Percentiles rank a stretch among this genome's conserved stretches.
Evolutionary conservation across 2,797 vertebrate genomes (phyloP).

Genomic region (Diplodus puntazzo): DNA sequence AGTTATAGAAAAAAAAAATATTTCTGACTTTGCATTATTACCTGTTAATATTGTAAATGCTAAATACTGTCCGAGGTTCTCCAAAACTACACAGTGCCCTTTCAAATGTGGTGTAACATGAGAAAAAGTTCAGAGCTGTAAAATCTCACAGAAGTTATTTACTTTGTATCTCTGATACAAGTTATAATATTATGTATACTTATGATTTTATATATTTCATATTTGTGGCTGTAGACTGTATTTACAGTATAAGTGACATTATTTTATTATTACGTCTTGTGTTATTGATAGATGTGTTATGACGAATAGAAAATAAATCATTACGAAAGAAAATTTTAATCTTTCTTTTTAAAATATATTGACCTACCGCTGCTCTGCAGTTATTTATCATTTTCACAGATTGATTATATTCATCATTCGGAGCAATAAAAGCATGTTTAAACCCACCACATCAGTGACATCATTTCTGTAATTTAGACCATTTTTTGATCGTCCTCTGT

Average conservation of each 20-base stretch:
- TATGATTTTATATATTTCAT: background rate
- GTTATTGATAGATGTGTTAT: background rate
- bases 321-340: background rate
- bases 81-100: background rate
- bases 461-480: conserved; percentile 26
- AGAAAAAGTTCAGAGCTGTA: background rate
- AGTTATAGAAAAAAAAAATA: too few species aligned
- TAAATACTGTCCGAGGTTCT: too few species aligned
- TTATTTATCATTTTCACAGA: conserved; percentile 4
- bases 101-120: background rate
- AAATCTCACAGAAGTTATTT: background rate
- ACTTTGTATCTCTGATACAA: background rate
- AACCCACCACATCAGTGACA: conserved; percentile 9
- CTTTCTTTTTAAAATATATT: conserved; percentile 6
- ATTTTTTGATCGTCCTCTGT: conserved; percentile 25
- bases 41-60: too few species aligned
- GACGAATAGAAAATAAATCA: background rate
- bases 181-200: background rate
- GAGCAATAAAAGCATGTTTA: conserved; percentile 5
- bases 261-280: too few species aligned
- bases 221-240: background rate
- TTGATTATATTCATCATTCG: background rate
- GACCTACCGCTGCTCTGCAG: background rate
- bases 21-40: too few species aligned
- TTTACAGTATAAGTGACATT: background rate